A percentile compares a stretch with the other conserved stretches of the same genome.
Evolutionary conservation across 2,888 invertebrate genomes (phyloP).

Genomic region (Drosophila demipolita): DNA sequence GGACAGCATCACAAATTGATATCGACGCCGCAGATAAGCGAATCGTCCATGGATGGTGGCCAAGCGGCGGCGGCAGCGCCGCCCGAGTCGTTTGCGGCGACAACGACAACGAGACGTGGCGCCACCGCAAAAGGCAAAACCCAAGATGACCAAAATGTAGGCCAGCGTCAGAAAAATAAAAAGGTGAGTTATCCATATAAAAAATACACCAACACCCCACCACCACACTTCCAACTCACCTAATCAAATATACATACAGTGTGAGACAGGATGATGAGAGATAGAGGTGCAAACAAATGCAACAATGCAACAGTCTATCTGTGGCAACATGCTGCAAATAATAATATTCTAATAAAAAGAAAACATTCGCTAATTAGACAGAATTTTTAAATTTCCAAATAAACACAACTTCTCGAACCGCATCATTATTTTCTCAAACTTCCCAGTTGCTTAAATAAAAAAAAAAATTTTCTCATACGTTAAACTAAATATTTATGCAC

Average conservation of each 20-base stretch:
- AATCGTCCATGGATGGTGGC: constrained; percentile 12
- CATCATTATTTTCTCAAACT: background rate
- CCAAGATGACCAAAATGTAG: constrained; percentile 73
- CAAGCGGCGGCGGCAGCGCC: constrained; percentile 22
- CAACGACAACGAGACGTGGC: constrained; percentile 46
- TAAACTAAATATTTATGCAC: background rate
- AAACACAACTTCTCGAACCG: background rate
- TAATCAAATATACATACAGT: background rate
- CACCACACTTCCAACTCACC: background rate
- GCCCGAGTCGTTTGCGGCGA: constrained; percentile 38
- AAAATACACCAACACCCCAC: background rate
- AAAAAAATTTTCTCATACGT: background rate
- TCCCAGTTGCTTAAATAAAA: background rate
- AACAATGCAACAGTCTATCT: constrained; percentile 1
- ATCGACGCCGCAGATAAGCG: constrained; percentile 36
- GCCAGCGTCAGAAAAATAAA: constrained; percentile 74
- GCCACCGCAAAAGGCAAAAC: constrained; percentile 73
- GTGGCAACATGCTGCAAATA: background rate
- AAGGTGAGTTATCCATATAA: constrained; percentile 56
- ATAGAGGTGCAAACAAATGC: constrained; percentile 11
- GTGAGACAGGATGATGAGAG: background rate
- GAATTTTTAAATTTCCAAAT: background rate
- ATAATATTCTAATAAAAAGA: constrained; percentile 2
- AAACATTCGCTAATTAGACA: background rate
- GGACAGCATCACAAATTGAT: constrained; percentile 33